Base-by-base conservation (phyloP, 2,797 vertebrate species). In the Phoxinus dragarum region DNA sequence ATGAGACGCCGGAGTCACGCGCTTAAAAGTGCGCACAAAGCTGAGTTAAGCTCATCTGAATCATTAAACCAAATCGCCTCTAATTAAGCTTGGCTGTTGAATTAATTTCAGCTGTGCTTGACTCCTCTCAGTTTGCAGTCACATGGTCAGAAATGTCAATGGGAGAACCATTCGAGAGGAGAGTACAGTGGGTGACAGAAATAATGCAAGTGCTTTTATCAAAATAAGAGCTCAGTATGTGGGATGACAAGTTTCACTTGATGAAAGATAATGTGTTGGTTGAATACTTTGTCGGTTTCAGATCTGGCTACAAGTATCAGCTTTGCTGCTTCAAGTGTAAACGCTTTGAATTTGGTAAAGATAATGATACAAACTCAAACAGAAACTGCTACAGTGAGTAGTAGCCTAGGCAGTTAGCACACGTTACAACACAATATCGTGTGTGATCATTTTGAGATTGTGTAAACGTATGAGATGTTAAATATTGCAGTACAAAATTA, bases 31-130 rank as follows among this genome's bases (percentile, higher is more conserved):
- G 81, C 17, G 54, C 84, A 86, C 83, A 84, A 88, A 86, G 82
- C 74, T 54, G 82, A 88, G 86, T 89, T 88, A 89, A 89, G 84
- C 80, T 91, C 86, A 86, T 89, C 88, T 88, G 82, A 81, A 86
- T 86, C 88, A 86, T 86, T 89, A 85, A 90, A 87, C 82, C 82
- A 84, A 84, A 88, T 91, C 81, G 88, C 72, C 80, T 90, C 81
- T 91, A 88, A 90, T 91, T 90, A 91, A 87, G 88, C 75, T 83
- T 86, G 85, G 84, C 88, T 88, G 88, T 88, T 89, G 88, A 91
- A 90, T 87, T 88, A 87, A 89, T 89, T 89, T 86, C 86, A 85
- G 77, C 73, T 73, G 78, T 77, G 79, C 88, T 90, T 88, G 86
- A 87, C 90, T 85, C 77, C 78, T 86, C 88, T 82, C 89, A 86